Evolutionary conservation across 2,888 invertebrate species (phyloP), one percentile per base, ranked within the genome.

Genomic region (Mythimna ferrago): DNA sequence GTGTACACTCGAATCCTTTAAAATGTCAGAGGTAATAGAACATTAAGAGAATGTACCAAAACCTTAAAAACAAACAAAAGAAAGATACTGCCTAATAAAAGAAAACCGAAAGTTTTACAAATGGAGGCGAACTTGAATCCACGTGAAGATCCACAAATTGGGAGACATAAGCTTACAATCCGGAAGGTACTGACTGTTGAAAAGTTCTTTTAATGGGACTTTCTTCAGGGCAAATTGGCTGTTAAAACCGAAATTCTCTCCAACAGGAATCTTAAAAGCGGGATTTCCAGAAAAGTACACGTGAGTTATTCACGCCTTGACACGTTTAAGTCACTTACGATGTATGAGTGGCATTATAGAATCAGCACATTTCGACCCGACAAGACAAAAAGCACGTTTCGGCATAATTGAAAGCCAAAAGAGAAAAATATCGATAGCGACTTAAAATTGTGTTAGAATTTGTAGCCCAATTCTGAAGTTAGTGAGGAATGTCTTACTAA

Each of bases 261-360:
- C 73, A 75, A 80, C 72, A 78, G 68, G 72, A 81, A 81, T 84
- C 70, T 80, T 71, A 81, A 32, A 84, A 80, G 53, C 38, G 44
- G 69, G 70, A 79, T 80, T 82, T 84, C 63, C 74, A 77, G 77
- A 79, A 78, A 79, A 77, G 74, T 86, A 82, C 74, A 83, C 80
- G 84, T 89, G 89, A 87, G 86, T 90, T 92, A 91, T 92, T 92
- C 90, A 88, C 86, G 81, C 81, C 83, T 89, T 90, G 89, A 92
- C 91, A 90, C 89, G 89, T 91, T 92, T 88, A 90, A 90, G 82
- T 87, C 84, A 88, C 88, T 91, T 89, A 89, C 86, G 89, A 92
- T 91, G 90, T 92, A 91, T 90, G 90, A 89, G 88, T 85, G 88
- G 80, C 86, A 93, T 93, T 92, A 92, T 89, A 88, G 89, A 93